Evolutionary conservation across 92 coral and sea anemone genomes (phyloP), one percentile per base, ranked within the genome.

Genomic region (Porites cylindrica): DNA sequence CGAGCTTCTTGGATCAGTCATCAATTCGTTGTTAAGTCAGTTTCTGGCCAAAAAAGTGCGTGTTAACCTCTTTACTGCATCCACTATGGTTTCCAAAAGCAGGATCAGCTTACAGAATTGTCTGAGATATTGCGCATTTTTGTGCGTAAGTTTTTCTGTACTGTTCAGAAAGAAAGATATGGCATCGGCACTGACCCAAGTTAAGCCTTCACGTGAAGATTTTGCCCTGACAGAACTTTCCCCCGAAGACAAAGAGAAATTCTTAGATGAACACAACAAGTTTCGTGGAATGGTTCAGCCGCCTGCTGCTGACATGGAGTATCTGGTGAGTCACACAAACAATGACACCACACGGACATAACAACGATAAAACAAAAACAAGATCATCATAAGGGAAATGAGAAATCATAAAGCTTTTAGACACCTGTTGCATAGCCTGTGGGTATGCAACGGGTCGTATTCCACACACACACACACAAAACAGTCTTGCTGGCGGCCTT

Each of bases 281-380:
- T 85, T 70, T 54, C 82, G 92, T 8, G 88, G 93, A 61, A 54
- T 70, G 71, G 92, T 91, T n/a, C n/a, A 66, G 14, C 94, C 94
- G 13, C 71, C 90, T 4, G 94, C 94, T 9, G 92, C 94, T 67
- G 90, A 89, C 56, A 91, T 91, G 90, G 94, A 92, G 75, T 92
- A 84, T 85, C 64, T 89, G 92, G 92, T 92, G 72, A 68, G 75
- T 63, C 4, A 53, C 13, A 56, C 61, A 56, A 14, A 10, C 11
- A 56, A 14, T 14, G 61, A 56, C 61, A 10, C 61, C 60, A 13
- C 60, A 12, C 9, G 24, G 1, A 54, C 20, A 11, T 16, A 59
- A 77, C 13, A 4, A 11, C 16, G 10, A 9, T n/a, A 1, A 29
- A 70, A 70, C 61, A 56, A 75, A 50, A 29, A 11, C 1, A 6